Evolutionary conservation across 2,797 vertebrate species (phyloP), one percentile per base, ranked within the genome.

Genomic region (Microctenopoma lineatum): DNA sequence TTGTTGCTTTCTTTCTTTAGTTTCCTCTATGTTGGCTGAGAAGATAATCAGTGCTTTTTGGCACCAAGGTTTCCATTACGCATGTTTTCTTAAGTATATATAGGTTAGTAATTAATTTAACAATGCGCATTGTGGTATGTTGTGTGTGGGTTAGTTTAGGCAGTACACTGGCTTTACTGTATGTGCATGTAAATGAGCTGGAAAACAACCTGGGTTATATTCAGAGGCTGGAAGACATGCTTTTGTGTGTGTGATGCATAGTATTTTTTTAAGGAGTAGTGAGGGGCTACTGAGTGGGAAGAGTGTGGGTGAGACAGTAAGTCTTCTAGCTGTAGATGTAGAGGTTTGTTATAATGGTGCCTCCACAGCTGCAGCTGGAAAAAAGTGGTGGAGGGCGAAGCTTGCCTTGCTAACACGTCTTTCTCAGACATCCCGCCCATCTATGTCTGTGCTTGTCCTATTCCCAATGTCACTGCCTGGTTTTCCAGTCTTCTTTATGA

Each of bases 281-380:
- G 41, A 65, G 42, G 4, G 60, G 74, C 41, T 54, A 52, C 16
- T 39, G 38, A 29, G 45, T 48, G 50, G 39, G 14, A 36, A 41
- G 38, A 45, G 51, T 44, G 62, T 76, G 52, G 50, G 38, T 21
- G 53, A 67, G 59, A 56, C 27, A n/a, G 59, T 68, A 13, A 25
- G 70, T 70, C 61, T 21, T 73, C 56, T 77, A 84, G 72, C 84
- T 87, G 79, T 66, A 75, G 63, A 73, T 63, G 69, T 32, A 48
- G 69, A 74, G 29, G 64, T 56, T 79, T 78, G 67, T 79, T 72
- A 21, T 79, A 86, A 88, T 58, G 66, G 70, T 21, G 50, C 54
- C 54, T 73, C 41, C 75, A 75, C 85, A 84, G 85, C 88, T 89
- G 79, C 74, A 73, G 77, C 56, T 42, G 59, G 58, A 44, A 68